These are phyloP conservation scores for Drosophila lini DNA, from an alignment of 1,140 invertebrate genomes.

Conservation along the genomic window DNA sequence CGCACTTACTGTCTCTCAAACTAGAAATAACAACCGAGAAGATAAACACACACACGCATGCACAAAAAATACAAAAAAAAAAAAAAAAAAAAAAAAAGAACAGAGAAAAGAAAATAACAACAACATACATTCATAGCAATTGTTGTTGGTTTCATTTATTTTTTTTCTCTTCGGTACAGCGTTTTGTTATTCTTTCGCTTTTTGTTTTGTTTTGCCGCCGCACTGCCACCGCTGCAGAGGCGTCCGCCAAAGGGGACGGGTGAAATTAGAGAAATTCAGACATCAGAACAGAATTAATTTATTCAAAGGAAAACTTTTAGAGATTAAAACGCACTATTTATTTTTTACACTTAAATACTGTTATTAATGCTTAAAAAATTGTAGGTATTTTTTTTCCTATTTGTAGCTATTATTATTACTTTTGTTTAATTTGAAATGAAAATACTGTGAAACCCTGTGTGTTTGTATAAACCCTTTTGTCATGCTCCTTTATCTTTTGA, in stretches of 20 bases:
- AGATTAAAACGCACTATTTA: not conserved
- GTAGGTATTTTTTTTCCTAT: not conserved
- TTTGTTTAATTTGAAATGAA: not conserved
- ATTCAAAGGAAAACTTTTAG: too few species aligned
- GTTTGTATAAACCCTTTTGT: not conserved
- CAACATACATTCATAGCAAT: slow-evolving; percentile 31
- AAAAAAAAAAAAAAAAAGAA: slow-evolving; percentile 26
- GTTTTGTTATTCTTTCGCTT: slow-evolving; percentile 77
- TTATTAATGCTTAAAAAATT: not conserved
- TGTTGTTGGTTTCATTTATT: slow-evolving; percentile 78
- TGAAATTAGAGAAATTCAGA: not conserved
- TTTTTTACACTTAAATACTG: not conserved
- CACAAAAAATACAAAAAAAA: slow-evolving; percentile 3
- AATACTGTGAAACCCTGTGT: not conserved
- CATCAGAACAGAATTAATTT: not conserved
- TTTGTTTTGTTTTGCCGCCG: slow-evolving; percentile 75
- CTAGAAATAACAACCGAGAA: slow-evolving; percentile 72
- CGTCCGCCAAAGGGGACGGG: slow-evolving; percentile 8
- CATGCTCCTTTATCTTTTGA: not conserved
- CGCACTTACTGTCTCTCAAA: slow-evolving; percentile 1
- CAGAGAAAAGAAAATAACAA: slow-evolving; percentile 46
- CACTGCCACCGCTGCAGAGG: slow-evolving; percentile 52
- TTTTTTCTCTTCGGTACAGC: slow-evolving; percentile 54
- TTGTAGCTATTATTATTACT: too few species aligned
- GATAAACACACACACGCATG: slow-evolving; percentile 45